phyloP scores from a whole-genome alignment of 1,140 invertebrate species.

The Drosophila repletoides region DNA sequence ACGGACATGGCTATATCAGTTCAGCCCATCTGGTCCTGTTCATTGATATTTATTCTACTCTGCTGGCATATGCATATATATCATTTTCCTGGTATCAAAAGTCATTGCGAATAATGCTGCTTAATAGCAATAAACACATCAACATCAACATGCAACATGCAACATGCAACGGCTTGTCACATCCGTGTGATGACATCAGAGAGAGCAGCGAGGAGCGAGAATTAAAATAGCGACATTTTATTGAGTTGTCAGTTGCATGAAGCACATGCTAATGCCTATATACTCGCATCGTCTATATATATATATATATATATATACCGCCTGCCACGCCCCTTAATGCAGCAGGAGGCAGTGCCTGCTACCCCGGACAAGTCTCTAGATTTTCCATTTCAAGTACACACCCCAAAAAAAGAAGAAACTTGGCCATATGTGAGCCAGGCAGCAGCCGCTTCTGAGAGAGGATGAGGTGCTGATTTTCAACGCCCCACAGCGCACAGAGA shows the following conservation, averaged over 20 bases:
- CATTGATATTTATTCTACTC: too few species aligned
- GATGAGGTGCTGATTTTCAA: conserved; percentile 72
- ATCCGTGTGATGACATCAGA: conserved; percentile 62
- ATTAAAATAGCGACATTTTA: conserved; percentile 78
- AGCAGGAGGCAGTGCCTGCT: not conserved
- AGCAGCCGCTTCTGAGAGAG: conserved; percentile 18
- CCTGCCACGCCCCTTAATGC: conserved; percentile 51
- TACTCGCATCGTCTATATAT: not conserved
- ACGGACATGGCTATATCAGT: too few species aligned
- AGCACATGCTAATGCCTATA: conserved; percentile 52
- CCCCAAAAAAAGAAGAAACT: conserved; percentile 47
- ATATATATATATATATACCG: conserved; percentile 27
- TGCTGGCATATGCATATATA: not conserved
- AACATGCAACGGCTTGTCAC: conserved; percentile 40
- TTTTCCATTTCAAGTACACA: conserved; percentile 48
- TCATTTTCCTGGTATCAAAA: conserved; percentile 50
- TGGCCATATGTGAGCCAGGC: conserved; percentile 16
- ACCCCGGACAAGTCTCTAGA: not conserved
- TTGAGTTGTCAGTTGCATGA: conserved; percentile 72
- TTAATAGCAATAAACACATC: conserved; percentile 71
- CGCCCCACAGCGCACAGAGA: conserved; percentile 55
- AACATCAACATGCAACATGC: conserved; percentile 50
- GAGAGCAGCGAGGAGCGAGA: conserved; percentile 19
- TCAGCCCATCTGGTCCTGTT: too few species aligned
- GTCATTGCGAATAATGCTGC: conserved; percentile 60